phyloP scores from a whole-genome alignment of 1,140 invertebrate species.

The Panonychus citri region DNA sequence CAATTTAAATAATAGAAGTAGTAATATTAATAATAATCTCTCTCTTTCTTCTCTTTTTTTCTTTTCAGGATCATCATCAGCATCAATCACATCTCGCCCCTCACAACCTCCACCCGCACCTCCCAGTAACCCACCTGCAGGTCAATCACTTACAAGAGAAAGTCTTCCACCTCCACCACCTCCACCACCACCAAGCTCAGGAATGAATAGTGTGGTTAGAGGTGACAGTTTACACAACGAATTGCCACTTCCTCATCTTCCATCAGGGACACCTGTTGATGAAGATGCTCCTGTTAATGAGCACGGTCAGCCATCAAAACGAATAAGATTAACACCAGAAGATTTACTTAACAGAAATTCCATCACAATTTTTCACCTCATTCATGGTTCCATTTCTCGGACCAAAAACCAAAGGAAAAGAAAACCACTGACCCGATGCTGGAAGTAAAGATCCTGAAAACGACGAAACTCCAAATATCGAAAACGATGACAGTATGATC shows the following conservation, averaged over 20 bases:
- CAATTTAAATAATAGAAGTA: too few species aligned
- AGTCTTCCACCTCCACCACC: constrained; percentile 21
- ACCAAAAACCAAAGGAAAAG: background rate
- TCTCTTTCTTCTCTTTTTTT: too few species aligned
- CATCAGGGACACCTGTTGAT: too few species aligned
- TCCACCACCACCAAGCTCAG: constrained; percentile 5
- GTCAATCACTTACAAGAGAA: constrained; percentile 4
- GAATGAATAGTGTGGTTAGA: background rate
- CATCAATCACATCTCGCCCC: constrained; percentile 33
- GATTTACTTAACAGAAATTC: background rate
- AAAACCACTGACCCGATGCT: background rate
- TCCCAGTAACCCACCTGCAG: constrained; percentile 25
- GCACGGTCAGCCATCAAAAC: background rate
- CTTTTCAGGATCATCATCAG: constrained; percentile 14
- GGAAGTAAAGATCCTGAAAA: background rate
- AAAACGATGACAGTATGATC: background rate
- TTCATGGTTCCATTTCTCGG: background rate
- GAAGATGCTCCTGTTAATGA: too few species aligned
- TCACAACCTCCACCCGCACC: constrained; percentile 63
- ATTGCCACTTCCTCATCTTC: background rate
- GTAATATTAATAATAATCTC: too few species aligned
- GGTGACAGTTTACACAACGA: background rate
- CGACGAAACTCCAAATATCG: background rate
- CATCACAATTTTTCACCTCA: background rate
- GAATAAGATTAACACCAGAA: background rate